Conservation (phyloP, 2,113 vertebrate species). For the Ameiurus melas region DNA sequence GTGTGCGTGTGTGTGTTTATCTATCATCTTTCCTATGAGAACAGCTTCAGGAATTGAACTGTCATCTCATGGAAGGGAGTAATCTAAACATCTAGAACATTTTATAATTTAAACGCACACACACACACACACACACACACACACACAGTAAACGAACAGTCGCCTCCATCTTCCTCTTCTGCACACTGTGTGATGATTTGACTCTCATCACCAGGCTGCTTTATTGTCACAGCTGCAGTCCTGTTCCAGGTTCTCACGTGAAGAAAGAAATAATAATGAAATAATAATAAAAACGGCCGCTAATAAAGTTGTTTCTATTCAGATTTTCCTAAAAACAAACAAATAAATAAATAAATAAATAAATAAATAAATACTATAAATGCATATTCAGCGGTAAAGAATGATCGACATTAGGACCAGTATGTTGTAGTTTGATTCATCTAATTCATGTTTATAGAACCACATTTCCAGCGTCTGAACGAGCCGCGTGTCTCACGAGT, state of each 20-base stretch:
- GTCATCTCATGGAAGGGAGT: constrained; percentile 11
- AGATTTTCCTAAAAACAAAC: too few relatives aligned
- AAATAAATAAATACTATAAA: too few relatives aligned
- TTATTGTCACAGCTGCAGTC: neutral
- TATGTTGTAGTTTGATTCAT: neutral
- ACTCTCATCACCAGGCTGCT: neutral
- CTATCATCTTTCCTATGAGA: neutral
- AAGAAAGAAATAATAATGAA: too few relatives aligned
- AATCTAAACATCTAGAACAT: constrained; percentile 11
- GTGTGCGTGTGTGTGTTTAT: neutral
- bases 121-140: neutral
- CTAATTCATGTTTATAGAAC: neutral
- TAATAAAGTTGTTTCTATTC: too few relatives aligned
- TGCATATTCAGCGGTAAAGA: neutral
- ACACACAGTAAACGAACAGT: neutral
- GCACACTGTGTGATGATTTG: neutral
- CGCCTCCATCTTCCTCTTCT: neutral
- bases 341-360: too few relatives aligned
- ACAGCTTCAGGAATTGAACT: constrained; percentile 6
- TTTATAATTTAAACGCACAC: neutral
- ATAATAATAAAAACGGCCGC: too few relatives aligned
- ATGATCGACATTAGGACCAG: neutral
- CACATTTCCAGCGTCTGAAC: too few relatives aligned
- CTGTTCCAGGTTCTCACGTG: neutral
- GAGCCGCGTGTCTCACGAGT: too few relatives aligned